Evolutionary conservation across 2,888 invertebrate species (phyloP), one percentile per base, ranked within the genome.

Genomic region (Leptura quadrifasciata): DNA sequence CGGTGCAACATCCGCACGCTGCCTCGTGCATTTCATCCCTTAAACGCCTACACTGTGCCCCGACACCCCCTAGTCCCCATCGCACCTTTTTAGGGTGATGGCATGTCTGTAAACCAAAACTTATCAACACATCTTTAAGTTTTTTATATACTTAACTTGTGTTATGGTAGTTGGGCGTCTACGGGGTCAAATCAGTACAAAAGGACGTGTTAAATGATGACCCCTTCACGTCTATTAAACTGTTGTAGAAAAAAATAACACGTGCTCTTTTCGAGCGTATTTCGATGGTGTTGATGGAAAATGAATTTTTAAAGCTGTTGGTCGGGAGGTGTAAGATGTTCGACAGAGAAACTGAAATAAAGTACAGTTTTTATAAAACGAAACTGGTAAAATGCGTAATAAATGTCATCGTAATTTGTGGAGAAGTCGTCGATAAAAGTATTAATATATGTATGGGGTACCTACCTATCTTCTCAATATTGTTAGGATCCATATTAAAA

Each of bases 81-180:
- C 71, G 69, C 76, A 74, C 68, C 63, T 73, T 24, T 47, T 72
- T 47, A 55, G 55, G 74, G 63, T 73, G 76, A 77, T 74, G 78
- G 78, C 65, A 70, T 77, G 78, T 78, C 75, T 78, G 74, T 72
- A 74, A 76, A 80, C 76, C 80, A 76, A 80, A 72, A 78, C 80
- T 82, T 82, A 83, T 83, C 83, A 79, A 81, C 83, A 83, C 83
- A 80, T 82, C 81, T 83, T 82, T 76, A 76, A 77, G 75, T 81
- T 79, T 81, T 82, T 78, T 75, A 63, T 73, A 67, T 63, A 74
- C 71, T 74, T 74, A 68, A 76, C 73, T 79, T 31, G 72, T 70
- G 79, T 71, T 73, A 54, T 57, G 35, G 35, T 57, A 60, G 58
- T 12, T 71, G 31, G 18, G 39, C 70, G 67, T 64, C 54, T 72